These are phyloP conservation scores for Picus viridis DNA, from an alignment of 2,797 vertebrate genomes.

Conservation along the genomic window DNA sequence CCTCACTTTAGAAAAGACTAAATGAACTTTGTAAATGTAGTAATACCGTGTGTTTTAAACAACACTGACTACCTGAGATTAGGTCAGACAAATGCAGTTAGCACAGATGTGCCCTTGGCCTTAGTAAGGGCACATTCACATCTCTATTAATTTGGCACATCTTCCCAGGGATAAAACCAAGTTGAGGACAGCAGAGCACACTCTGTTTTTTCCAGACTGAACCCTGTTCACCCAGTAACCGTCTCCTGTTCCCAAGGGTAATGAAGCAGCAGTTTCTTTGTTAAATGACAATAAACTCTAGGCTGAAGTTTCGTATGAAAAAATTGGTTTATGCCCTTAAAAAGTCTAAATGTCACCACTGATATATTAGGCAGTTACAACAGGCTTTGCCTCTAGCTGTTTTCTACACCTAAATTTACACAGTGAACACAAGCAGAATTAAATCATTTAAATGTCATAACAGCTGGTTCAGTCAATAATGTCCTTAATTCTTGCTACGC, in stretches of 20 bases:
- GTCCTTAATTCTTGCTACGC: neutral
- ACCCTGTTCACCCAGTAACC: neutral
- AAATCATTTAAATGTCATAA: neutral
- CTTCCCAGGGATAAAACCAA: neutral
- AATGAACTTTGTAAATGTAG: neutral
- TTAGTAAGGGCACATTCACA: neutral
- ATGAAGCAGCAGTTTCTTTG: neutral
- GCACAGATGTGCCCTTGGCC: neutral
- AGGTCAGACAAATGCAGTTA: neutral
- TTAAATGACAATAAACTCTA: neutral
- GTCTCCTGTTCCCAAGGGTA: neutral
- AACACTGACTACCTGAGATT: neutral
- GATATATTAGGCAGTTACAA: neutral
- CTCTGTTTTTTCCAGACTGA: neutral
- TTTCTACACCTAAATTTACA: constrained; percentile 17
- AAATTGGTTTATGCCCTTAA: neutral
- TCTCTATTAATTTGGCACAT: neutral
- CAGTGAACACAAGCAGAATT: neutral
- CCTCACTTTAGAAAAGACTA: neutral
- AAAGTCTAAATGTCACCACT: neutral
- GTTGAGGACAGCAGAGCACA: neutral
- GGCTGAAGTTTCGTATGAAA: neutral
- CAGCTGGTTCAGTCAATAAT: neutral
- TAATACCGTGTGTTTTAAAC: neutral
- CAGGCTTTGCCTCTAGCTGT: neutral